These are phyloP conservation scores for Cochlearius cochlearius DNA, from an alignment of 2,113 vertebrate species.

Conservation along the genomic window DNA sequence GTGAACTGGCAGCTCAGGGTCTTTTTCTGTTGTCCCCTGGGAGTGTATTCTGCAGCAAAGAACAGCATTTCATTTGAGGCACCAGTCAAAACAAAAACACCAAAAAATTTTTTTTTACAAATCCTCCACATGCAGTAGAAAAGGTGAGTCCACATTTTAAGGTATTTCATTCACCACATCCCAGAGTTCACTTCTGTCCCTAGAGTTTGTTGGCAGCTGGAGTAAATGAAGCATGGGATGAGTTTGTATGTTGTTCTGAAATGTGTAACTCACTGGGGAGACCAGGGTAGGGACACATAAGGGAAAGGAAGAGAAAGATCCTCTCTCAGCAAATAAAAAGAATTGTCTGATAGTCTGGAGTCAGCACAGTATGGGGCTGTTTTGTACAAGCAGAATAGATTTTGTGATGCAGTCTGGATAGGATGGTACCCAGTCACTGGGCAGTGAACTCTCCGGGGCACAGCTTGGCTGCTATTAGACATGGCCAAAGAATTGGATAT, in stretches of 20 bases:
- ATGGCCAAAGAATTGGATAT: background rate
- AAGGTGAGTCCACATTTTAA: background rate
- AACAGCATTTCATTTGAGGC: background rate
- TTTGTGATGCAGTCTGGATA: background rate
- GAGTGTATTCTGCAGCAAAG: background rate
- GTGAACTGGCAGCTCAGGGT: background rate
- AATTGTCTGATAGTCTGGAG: background rate
- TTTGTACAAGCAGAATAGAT: background rate
- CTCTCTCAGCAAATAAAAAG: background rate
- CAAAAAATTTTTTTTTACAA: background rate
- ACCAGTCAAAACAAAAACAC: background rate
- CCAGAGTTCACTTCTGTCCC: background rate
- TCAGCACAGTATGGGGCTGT: background rate
- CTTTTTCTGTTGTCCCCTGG: background rate
- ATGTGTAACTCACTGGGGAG: background rate
- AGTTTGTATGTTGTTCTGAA: background rate
- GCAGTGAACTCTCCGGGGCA: background rate
- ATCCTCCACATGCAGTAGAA: background rate
- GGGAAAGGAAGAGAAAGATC: background rate
- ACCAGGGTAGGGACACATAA: background rate
- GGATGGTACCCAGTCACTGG: background rate
- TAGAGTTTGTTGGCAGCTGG: background rate
- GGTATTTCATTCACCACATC: background rate
- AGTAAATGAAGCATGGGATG: constrained; percentile 47
- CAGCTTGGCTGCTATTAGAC: background rate